Evolutionary conservation across 1,140 invertebrate species (phyloP).

Genomic region (Scaptomyza pallida): DNA sequence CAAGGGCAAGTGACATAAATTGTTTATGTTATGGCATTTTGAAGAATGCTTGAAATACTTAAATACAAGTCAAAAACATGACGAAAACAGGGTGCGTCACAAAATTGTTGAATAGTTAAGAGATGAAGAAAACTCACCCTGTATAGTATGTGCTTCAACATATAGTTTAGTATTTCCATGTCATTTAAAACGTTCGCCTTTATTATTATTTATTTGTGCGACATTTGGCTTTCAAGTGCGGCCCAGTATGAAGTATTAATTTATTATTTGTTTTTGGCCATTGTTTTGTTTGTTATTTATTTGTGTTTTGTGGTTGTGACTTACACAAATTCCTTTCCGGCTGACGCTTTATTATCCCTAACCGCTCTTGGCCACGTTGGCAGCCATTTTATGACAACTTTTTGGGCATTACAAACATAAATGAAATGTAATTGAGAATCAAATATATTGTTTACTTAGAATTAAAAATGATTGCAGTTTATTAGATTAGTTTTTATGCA

Average conservation of each 20-base stretch:
- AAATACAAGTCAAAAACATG: background rate
- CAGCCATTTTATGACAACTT: conserved; percentile 15
- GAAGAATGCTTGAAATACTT: conserved; percentile 36
- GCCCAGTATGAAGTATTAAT: conserved; percentile 42
- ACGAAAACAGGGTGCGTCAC: conserved; percentile 34
- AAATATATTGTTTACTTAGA: background rate
- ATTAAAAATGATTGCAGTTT: background rate
- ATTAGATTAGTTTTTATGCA: background rate
- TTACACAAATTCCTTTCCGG: conserved; percentile 30
- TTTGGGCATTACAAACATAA: conserved; percentile 11
- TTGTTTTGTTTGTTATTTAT: conserved; percentile 60
- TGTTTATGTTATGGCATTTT: conserved; percentile 36
- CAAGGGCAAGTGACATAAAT: conserved; percentile 44
- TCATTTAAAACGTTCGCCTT: conserved; percentile 62
- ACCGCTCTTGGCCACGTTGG: conserved; percentile 7
- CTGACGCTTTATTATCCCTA: conserved; percentile 36
- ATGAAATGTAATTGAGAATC: conserved; percentile 47
- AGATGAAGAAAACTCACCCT: conserved; percentile 33
- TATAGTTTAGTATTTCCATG: conserved; percentile 24
- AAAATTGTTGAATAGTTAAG: too few species aligned
- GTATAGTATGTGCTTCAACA: conserved; percentile 7
- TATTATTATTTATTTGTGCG: conserved; percentile 75
- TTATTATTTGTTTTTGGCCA: conserved; percentile 72
- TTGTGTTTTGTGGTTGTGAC: conserved; percentile 54
- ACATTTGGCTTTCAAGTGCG: conserved; percentile 31